These are phyloP conservation scores for Fukomys damarensis DNA, from an alignment of 2,113 vertebrate species.

Conservation along the genomic window DNA sequence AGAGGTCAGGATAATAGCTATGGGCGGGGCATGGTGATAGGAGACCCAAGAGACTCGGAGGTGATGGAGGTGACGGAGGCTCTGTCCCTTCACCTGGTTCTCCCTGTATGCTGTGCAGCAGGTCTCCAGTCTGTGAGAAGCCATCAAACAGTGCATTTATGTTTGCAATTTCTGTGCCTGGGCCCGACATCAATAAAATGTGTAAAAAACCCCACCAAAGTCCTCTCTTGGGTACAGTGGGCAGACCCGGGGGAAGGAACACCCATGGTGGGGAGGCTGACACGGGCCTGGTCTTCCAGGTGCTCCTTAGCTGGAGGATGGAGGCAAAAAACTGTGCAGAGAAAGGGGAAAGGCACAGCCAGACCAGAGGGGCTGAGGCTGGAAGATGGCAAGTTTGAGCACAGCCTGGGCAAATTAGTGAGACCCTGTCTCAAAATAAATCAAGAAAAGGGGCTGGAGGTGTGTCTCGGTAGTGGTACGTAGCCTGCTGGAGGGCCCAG, in stretches of 20 bases:
- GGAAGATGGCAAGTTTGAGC: neutral
- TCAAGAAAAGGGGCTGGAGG: neutral
- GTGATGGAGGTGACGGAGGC: neutral
- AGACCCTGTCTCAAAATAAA: neutral
- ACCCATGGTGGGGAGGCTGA: neutral
- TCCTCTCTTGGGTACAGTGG: neutral
- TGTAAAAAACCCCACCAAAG: neutral
- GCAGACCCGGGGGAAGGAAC: neutral
- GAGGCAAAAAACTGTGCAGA: neutral
- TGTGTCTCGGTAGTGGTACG: neutral
- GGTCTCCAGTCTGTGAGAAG: neutral
- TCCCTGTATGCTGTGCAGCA: neutral
- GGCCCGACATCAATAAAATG: neutral
- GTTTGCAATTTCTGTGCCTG: neutral
- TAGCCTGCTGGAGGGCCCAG: neutral
- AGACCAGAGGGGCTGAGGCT: neutral
- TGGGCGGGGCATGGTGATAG: neutral
- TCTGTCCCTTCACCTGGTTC: conserved; percentile 30
- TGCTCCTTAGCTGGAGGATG: neutral
- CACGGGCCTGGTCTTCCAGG: neutral
- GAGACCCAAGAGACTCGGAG: neutral
- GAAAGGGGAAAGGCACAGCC: neutral
- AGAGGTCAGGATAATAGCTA: neutral
- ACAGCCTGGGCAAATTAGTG: neutral
- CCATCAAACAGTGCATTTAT: neutral